A percentile compares a stretch with the other conserved stretches of the same genome.
Evolutionary conservation across 1,140 invertebrate genomes (phyloP).

Genomic region (Penaeus indicus): DNA sequence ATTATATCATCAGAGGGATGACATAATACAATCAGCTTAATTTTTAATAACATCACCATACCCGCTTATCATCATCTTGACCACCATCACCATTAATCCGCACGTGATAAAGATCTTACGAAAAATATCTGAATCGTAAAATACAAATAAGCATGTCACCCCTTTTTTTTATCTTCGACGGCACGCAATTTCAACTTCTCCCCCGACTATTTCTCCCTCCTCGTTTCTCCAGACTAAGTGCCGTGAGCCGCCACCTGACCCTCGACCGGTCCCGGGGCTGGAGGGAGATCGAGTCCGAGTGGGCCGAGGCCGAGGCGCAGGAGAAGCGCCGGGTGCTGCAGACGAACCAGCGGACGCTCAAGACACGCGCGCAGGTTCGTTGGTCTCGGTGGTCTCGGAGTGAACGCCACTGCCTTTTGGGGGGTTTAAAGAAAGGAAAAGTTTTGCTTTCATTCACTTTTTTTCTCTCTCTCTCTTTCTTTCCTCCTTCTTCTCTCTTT

Average conservation of each 20-base stretch:
- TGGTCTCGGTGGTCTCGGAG: not conserved
- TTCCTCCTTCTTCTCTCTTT: too few relatives aligned
- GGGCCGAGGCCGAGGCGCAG: constrained; percentile 56
- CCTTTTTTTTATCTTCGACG: not conserved
- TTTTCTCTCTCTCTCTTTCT: too few relatives aligned
- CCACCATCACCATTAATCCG: too few relatives aligned
- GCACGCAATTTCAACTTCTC: not conserved
- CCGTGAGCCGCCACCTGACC: constrained; percentile 57
- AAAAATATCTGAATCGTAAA: too few relatives aligned
- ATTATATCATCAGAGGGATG: too few relatives aligned
- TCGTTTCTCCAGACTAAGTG: constrained; percentile 38
- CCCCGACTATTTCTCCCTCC: not conserved
- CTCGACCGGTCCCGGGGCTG: constrained; percentile 53
- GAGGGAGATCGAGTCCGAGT: constrained; percentile 60
- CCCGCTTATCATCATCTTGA: too few relatives aligned
- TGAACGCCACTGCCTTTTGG: not conserved
- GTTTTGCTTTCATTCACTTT: too few relatives aligned
- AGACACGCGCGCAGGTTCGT: constrained; percentile 48
- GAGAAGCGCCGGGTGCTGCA: constrained; percentile 45
- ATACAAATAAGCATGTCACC: not conserved
- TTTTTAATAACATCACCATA: too few relatives aligned
- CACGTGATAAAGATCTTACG: not conserved
- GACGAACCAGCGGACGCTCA: constrained; percentile 44
- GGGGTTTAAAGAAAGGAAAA: not conserved
- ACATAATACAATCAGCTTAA: too few relatives aligned